phyloP scores from a whole-genome alignment of 2,797 vertebrate species.

The Sebastes oblongus region DNA sequence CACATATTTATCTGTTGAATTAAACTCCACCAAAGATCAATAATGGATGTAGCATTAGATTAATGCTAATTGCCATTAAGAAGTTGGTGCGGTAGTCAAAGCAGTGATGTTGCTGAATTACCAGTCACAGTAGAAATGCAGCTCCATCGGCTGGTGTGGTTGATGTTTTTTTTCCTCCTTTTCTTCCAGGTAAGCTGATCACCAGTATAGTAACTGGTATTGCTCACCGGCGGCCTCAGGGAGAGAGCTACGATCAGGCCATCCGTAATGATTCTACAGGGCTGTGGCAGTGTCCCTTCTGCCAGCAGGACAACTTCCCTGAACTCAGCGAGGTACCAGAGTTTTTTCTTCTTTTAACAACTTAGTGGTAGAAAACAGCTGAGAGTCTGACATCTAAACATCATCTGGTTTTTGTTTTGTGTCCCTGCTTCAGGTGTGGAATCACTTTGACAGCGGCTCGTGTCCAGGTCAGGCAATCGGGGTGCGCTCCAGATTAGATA shows the following conservation, averaged over 20 bases:
- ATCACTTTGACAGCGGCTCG: slow-evolving; percentile 98
- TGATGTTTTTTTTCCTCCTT: background rate
- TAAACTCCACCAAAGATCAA: background rate
- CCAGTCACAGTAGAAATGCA: too few species aligned
- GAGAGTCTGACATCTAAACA: background rate
- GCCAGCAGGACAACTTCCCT: slow-evolving; percentile 98
- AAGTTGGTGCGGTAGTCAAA: too few species aligned
- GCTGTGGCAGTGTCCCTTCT: slow-evolving; percentile 99
- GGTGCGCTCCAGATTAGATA: slow-evolving; percentile 94
- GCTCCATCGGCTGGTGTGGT: background rate
- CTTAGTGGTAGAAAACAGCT: background rate
- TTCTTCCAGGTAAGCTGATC: slow-evolving; percentile 90
- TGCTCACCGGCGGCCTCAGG: slow-evolving; percentile 95
- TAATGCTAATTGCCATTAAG: too few species aligned
- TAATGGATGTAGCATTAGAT: background rate
- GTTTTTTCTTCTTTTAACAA: background rate
- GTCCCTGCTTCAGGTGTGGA: slow-evolving; percentile 90
- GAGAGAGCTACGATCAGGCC: slow-evolving; percentile 98
- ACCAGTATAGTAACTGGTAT: slow-evolving; percentile 96
- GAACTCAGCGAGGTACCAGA: slow-evolving; percentile 94
- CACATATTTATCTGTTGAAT: background rate
- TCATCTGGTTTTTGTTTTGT: background rate
- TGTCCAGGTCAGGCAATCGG: slow-evolving; percentile 98
- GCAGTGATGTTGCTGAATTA: too few species aligned
- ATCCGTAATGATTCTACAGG: slow-evolving; percentile 95